Percentiles rank a stretch among this genome's conserved stretches.
These are phyloP conservation scores for Ancistrus triradiatus DNA, from an alignment of 2,113 vertebrate genomes.

Conservation along the genomic window DNA sequence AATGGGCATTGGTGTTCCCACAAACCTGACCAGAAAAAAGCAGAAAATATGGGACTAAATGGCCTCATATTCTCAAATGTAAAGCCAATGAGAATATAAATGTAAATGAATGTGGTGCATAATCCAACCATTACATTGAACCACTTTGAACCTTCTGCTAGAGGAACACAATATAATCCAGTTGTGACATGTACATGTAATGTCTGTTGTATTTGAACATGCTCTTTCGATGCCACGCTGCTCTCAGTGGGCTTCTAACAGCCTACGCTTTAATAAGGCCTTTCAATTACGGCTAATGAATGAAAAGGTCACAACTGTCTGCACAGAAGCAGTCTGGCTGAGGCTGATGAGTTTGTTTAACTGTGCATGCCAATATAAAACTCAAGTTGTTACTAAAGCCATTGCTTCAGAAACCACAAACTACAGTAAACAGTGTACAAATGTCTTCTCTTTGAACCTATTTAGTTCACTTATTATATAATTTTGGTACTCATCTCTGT, in stretches of 20 bases:
- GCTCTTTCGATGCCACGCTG: conserved; percentile 8
- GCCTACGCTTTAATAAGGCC: conserved; percentile 4
- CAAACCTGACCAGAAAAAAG: too few species aligned
- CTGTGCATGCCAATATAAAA: conserved; percentile 21
- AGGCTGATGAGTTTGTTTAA: conserved; percentile 19
- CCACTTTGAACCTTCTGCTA: background rate
- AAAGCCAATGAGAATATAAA: background rate
- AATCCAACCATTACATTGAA: too few species aligned
- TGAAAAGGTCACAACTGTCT: conserved; percentile 28
- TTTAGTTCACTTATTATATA: too few species aligned
- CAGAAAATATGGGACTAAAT: too few species aligned
- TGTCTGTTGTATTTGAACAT: conserved; percentile 16
- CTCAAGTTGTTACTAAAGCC: background rate
- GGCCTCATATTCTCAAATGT: conserved; percentile 7
- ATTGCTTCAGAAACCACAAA: too few species aligned
- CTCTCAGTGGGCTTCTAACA: conserved; percentile 12
- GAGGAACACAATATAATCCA: background rate
- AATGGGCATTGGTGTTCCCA: too few species aligned
- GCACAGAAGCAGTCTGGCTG: background rate
- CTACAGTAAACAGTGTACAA: too few species aligned
- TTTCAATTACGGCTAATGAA: conserved; percentile 30
- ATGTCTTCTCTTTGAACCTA: too few species aligned
- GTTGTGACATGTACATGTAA: conserved; percentile 8
- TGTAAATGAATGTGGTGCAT: conserved; percentile 17
- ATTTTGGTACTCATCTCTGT: too few species aligned